Base-by-base conservation (phyloP, 1,140 invertebrate species). In the Heliconius melpomene region DNA sequence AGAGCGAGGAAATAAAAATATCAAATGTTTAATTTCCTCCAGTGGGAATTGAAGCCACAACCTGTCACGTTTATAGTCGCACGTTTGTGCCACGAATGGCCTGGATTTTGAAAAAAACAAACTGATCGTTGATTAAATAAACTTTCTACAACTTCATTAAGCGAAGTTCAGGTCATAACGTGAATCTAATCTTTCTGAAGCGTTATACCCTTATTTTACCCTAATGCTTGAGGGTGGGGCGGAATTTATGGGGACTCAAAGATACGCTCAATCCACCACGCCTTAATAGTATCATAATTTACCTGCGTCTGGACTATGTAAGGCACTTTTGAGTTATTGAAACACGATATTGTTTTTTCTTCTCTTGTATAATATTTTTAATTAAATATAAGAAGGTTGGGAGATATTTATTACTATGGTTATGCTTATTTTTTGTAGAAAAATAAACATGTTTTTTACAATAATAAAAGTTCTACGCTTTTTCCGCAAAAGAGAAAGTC, bases 171-270 rank as follows among this genome's bases (percentile, higher is more conserved):
- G 54, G 57, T 54, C 38, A 46, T 36, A 71, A 54, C 40, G 50
- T 54, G n/a, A 81, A 78, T 78, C 72, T 72, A 81, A 74, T 81
- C 73, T 75, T 66, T 38, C 60, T 75, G 57, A 78, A 72, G 71
- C 36, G 71, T n/a, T 72, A 18, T 60, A 66, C 79, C 82, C 74
- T 60, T 83, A 78, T 80, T 83, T 83, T 54, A 76, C 75, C 74
- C 20, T 72, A 78, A 78, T 76, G 79, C 57, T 70, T 57, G 70
- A 72, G 79, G 82, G 82, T 79, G 71, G 80, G 74, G 50, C 71
- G 29, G n/a, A 81, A 83, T 83, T 83, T 83, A 83, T 83, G 80
- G 77, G 74, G 60, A 74, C 72, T 72, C 80, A 78, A 79, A 83
- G 82, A 83, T 81, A 83, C 80, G 77, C 26, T 79, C 78, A 78